phyloP scores from a whole-genome alignment of 2,888 invertebrate species.

The Noctua fimbriata region DNA sequence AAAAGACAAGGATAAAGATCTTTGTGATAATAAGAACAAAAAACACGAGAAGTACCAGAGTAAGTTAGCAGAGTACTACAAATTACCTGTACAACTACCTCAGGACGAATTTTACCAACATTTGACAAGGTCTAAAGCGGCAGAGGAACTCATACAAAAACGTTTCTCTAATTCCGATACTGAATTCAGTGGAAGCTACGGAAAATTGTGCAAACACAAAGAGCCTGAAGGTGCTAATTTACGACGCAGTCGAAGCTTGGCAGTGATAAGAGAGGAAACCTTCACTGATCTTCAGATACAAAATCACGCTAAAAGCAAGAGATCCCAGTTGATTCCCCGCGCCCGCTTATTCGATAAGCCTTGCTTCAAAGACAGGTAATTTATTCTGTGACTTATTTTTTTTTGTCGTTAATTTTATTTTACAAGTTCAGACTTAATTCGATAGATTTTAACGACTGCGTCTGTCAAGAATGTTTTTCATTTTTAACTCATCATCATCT shows the following conservation, averaged over 20 bases:
- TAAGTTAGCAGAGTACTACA: constrained; percentile 88
- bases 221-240: constrained; percentile 90
- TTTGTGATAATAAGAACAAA: constrained; percentile 82
- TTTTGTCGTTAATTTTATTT: neutral
- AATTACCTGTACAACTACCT: constrained; percentile 85
- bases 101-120: constrained; percentile 89
- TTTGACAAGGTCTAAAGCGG: constrained; percentile 86
- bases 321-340: constrained; percentile 95
- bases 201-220: constrained; percentile 87
- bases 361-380: constrained; percentile 93
- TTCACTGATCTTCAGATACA: constrained; percentile 93
- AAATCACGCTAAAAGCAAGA: constrained; percentile 91
- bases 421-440: neutral
- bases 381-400: constrained; percentile 23
- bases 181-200: constrained; percentile 88
- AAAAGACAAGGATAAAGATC: constrained; percentile 81
- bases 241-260: constrained; percentile 93
- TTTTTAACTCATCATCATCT: neutral
- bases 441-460: neutral
- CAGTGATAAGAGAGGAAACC: constrained; percentile 94
- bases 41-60: constrained; percentile 89
- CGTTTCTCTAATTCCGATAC: constrained; percentile 87
- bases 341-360: constrained; percentile 94
- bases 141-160: constrained; percentile 86
- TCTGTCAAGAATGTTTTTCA: too few relatives aligned